Evolutionary conservation across 2,113 vertebrate genomes (phyloP).

Genomic region (Ageneiosus marmoratus): DNA sequence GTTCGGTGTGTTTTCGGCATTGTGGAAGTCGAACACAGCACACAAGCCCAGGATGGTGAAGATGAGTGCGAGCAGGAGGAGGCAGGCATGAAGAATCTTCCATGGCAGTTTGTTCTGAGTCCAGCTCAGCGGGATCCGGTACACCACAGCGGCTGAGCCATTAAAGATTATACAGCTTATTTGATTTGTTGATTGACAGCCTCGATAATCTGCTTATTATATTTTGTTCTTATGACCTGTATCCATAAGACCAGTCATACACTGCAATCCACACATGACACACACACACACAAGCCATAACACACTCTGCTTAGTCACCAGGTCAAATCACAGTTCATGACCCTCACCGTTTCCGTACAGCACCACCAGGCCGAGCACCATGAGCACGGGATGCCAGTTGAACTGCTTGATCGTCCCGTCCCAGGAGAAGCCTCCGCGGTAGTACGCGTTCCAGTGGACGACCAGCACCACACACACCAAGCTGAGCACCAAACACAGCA

Average conservation of each 20-base stretch:
- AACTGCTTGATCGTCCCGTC: constrained; percentile 74
- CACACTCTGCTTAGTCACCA: neutral
- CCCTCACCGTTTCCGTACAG: constrained; percentile 85
- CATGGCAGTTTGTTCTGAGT: constrained; percentile 81
- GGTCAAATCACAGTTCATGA: neutral
- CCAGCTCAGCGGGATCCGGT: constrained; percentile 84
- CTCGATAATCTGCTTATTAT: neutral
- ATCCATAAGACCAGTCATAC: neutral
- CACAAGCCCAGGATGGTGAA: constrained; percentile 78
- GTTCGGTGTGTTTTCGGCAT: constrained; percentile 60
- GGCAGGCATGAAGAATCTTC: constrained; percentile 79
- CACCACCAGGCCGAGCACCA: constrained; percentile 86
- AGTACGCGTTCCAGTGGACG: constrained; percentile 76
- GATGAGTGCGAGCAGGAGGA: constrained; percentile 74
- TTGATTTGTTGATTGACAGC: too few relatives aligned
- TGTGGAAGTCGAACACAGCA: constrained; percentile 84
- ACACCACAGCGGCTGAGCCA: constrained; percentile 80
- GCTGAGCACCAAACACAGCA: constrained; percentile 74
- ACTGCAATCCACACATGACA: neutral
- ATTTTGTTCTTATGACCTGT: neutral
- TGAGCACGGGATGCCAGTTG: constrained; percentile 93
- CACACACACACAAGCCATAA: neutral
- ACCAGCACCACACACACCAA: constrained; percentile 76
- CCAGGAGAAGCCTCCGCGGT: constrained; percentile 84
- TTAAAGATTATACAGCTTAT: constrained; percentile 23